phyloP scores from a whole-genome alignment of 1,140 invertebrate genomes.

The Hylaeus volcanicus region DNA sequence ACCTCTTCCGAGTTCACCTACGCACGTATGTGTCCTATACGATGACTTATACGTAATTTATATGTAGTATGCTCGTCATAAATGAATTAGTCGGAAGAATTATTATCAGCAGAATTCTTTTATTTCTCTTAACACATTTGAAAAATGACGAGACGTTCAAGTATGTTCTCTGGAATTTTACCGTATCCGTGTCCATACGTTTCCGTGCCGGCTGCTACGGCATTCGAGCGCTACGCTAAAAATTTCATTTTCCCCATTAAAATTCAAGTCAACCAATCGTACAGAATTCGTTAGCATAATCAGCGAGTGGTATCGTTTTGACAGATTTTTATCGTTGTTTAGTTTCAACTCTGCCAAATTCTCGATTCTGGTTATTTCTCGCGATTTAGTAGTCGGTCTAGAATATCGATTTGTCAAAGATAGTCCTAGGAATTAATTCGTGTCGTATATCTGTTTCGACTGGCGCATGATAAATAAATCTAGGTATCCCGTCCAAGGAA shows the following conservation, averaged over 20 bases:
- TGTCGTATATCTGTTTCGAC: too few relatives aligned
- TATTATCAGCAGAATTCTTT: too few relatives aligned
- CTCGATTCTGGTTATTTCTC: not conserved
- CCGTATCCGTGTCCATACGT: not conserved
- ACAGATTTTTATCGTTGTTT: not conserved
- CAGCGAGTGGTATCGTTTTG: not conserved
- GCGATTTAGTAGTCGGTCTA: not conserved
- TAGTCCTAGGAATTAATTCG: too few relatives aligned
- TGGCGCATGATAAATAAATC: too few relatives aligned
- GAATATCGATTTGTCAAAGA: not conserved
- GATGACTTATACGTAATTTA: too few relatives aligned
- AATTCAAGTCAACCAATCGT: not conserved
- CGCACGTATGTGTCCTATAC: too few relatives aligned
- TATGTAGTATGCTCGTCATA: too few relatives aligned
- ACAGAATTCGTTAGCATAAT: not conserved
- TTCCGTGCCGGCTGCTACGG: not conserved
- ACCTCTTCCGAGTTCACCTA: too few relatives aligned
- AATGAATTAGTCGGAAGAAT: not conserved
- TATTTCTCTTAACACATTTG: not conserved
- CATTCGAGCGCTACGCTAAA: not conserved
- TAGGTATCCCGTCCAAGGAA: too few relatives aligned
- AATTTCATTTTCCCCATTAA: not conserved
- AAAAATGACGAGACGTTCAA: not conserved
- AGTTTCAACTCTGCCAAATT: not conserved
- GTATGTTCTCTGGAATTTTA: not conserved